phyloP scores from a whole-genome alignment of 37 sponge, comb jelly and placozoan species.

The Aplysina aerophoba region DNA sequence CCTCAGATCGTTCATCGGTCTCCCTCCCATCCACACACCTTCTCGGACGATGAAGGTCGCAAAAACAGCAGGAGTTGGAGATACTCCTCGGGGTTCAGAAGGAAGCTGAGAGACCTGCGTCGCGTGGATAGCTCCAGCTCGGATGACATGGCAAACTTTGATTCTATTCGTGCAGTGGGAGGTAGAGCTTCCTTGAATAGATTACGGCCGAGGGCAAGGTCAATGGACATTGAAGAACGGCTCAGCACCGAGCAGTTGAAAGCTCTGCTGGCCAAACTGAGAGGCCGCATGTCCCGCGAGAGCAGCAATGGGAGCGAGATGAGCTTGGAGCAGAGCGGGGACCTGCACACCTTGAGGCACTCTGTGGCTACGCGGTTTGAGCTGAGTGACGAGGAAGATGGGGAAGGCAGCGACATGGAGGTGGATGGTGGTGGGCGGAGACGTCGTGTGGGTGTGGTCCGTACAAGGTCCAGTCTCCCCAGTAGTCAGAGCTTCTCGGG shows the following conservation, averaged over 20 bases:
- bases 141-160: slow-evolving; percentile 40
- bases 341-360: slow-evolving; percentile 48
- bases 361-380: slow-evolving; percentile 58
- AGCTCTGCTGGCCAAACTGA: neutral
- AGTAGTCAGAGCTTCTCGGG: neutral
- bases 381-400: slow-evolving; percentile 68
- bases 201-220: neutral
- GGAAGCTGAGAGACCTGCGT: slow-evolving; percentile 18
- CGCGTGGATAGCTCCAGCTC: slow-evolving; percentile 70
- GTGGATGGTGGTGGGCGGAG: neutral
- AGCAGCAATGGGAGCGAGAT: slow-evolving; percentile 17
- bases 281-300: slow-evolving; percentile 20
- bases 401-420: slow-evolving; percentile 23
- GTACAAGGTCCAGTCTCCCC: neutral
- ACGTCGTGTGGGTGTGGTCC: neutral
- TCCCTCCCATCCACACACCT: slow-evolving; percentile 63
- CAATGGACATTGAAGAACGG: slow-evolving; percentile 20
- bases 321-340: slow-evolving; percentile 36
- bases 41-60: slow-evolving; percentile 71
- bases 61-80: neutral
- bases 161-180: neutral
- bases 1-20: slow-evolving; percentile 66
- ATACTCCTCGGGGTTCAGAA: neutral
- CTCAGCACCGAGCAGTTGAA: neutral
- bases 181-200: neutral